These are phyloP conservation scores for Silvanus unidentatus DNA, from an alignment of 2,888 invertebrate genomes.

Conservation along the genomic window DNA sequence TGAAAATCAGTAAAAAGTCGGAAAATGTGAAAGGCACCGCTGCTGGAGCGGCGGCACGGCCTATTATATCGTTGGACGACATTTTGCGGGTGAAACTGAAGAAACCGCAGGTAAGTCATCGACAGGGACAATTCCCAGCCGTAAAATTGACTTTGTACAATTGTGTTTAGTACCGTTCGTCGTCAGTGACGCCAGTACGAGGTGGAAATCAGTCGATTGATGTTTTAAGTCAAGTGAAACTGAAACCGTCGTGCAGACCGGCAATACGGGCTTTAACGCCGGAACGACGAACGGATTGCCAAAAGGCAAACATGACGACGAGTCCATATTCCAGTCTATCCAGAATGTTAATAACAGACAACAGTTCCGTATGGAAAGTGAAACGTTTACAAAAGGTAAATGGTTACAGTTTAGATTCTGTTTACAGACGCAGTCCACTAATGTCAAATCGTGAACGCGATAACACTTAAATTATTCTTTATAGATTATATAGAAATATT, in stretches of 20 bases:
- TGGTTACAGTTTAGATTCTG: constrained; percentile 38
- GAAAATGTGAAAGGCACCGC: too few species aligned
- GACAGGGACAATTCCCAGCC: too few species aligned
- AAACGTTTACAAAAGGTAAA: constrained; percentile 35
- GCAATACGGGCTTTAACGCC: constrained; percentile 16
- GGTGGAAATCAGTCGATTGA: constrained; percentile 32
- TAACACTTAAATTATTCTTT: too few species aligned
- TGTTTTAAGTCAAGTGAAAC: constrained; percentile 36
- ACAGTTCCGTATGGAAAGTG: constrained; percentile 31
- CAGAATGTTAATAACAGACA: constrained; percentile 31
- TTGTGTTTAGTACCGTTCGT: too few species aligned
- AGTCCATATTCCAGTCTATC: constrained; percentile 38
- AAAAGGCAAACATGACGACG: constrained; percentile 19
- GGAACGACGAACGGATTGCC: constrained; percentile 16
- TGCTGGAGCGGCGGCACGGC: constrained; percentile 26
- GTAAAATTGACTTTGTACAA: too few species aligned
- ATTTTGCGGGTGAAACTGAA: constrained; percentile 42
- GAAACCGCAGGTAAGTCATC: constrained; percentile 38
- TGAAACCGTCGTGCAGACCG: constrained; percentile 28
- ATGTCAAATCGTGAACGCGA: too few species aligned
- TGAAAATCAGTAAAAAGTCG: constrained; percentile 18
- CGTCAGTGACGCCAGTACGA: too few species aligned
- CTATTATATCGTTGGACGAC: constrained; percentile 41
- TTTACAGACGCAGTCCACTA: constrained; percentile 29
- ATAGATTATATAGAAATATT: too few species aligned